Evolutionary conservation across 2,797 vertebrate species (phyloP).

Genomic region (Loris lydekkerianus): DNA sequence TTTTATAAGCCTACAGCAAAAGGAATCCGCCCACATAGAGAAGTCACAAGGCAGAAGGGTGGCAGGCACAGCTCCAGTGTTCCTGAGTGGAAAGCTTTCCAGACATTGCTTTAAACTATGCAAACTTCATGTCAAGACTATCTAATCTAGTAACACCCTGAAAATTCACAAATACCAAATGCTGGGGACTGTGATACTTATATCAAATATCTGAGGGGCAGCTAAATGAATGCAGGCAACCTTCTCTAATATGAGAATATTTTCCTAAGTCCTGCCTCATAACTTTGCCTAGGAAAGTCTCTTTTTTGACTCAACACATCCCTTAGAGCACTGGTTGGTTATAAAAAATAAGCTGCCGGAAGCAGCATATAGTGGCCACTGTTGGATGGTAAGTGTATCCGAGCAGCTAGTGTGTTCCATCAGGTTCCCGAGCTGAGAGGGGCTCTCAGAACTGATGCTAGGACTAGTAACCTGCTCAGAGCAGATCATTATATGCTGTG

Average conservation of each 20-base stretch:
- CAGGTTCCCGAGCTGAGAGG: neutral
- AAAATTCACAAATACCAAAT: slow-evolving; percentile 54
- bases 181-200: neutral
- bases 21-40: slow-evolving; percentile 61
- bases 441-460: neutral
- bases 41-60: slow-evolving; percentile 60
- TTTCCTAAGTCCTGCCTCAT: neutral
- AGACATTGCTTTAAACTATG: neutral
- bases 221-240: neutral
- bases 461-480: neutral
- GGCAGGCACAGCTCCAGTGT: slow-evolving; percentile 32
- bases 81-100: slow-evolving; percentile 43
- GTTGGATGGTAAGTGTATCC: neutral
- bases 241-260: neutral
- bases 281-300: slow-evolving; percentile 16
- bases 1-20: slow-evolving; percentile 50
- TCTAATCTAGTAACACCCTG: slow-evolving; percentile 16
- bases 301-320: neutral
- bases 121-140: neutral
- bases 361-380: neutral
- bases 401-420: neutral
- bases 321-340: neutral
- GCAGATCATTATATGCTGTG: neutral
- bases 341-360: neutral
- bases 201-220: neutral